A percentile compares a stretch with the other conserved stretches of the same genome.
Conservation (phyloP, 1,140 invertebrate genomes). For the Heterodera carotae region DNA sequence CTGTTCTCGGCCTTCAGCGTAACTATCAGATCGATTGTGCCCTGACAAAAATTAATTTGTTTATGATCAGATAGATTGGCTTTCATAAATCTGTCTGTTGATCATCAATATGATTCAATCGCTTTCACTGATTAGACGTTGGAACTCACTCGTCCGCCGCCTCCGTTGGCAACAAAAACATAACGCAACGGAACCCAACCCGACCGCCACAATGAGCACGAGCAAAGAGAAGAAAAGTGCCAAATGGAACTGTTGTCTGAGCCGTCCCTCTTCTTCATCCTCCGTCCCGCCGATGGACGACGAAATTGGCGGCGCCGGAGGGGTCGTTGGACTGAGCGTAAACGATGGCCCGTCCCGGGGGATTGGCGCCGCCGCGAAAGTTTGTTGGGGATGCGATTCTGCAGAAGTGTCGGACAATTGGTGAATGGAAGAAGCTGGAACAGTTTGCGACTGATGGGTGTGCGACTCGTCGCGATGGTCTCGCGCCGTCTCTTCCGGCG, state of each 20-base stretch:
- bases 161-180: not conserved
- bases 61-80: too few relatives aligned
- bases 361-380: not conserved
- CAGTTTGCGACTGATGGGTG: not conserved
- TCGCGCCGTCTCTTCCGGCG: not conserved
- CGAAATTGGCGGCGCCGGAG: not conserved
- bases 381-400: not conserved
- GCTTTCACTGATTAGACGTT: not conserved
- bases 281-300: not conserved
- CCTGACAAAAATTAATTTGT: not conserved
- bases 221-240: not conserved
- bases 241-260: not conserved
- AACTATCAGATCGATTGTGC: not conserved
- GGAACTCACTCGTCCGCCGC: not conserved
- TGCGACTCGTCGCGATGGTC: not conserved
- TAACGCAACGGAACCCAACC: not conserved
- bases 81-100: too few relatives aligned
- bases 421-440: not conserved
- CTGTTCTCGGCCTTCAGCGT: not conserved
- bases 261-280: slow-evolving; percentile 4
- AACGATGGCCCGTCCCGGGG: not conserved
- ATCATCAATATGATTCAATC: too few relatives aligned
- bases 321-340: not conserved
- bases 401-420: not conserved
- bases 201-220: not conserved